Evolutionary conservation across 2,888 invertebrate species (phyloP), one percentile per base, ranked within the genome.

Genomic region (Pycnomerus fuliginosus): DNA sequence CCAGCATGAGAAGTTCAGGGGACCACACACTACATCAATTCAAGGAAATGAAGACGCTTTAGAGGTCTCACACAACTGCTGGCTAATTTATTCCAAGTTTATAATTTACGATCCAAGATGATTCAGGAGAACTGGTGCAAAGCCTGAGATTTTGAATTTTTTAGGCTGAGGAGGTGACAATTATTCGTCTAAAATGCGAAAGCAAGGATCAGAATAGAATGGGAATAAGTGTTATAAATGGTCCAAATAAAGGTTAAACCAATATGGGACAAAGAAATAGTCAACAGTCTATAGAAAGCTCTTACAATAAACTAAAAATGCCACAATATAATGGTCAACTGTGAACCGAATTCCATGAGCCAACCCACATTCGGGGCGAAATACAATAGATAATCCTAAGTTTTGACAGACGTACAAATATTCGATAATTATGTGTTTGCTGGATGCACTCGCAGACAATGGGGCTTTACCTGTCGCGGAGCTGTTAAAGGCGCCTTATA

Each of bases 361-460:
- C 55, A 56, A 36, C 56, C 60, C 56, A 56, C 60, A 58, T 61
- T 60, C 57, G 52, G 61, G n/a, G 50, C 48, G 43, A 44, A 48
- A 50, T 54, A 68, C 66, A 69, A 68, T 65, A 51, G 41, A 61
- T 65, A 69, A 69, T 68, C 68, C 67, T 44, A 48, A 69, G 70
- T 72, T 72, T 67, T 72, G 71, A 71, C 71, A 70, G 67, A 61
- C 50, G 14, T 50, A 70, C 70, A 71, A 71, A n/a, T 68, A 62
- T 58, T n/a, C 49, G 34, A 65, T 69, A 72, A 72, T 72, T 72
- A 70, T 61, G 69, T 67, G 67, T 70, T 69, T 66, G 64, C 58
- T 55, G 40, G 53, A 62, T 63, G 64, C 62, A 62, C 62, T 55
- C 56, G 56, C 65, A 67, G 65, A 68, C 69, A 66, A 68, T 60